Base-by-base conservation (phyloP, 2,888 invertebrate species). In the Ectemnius lituratus region DNA sequence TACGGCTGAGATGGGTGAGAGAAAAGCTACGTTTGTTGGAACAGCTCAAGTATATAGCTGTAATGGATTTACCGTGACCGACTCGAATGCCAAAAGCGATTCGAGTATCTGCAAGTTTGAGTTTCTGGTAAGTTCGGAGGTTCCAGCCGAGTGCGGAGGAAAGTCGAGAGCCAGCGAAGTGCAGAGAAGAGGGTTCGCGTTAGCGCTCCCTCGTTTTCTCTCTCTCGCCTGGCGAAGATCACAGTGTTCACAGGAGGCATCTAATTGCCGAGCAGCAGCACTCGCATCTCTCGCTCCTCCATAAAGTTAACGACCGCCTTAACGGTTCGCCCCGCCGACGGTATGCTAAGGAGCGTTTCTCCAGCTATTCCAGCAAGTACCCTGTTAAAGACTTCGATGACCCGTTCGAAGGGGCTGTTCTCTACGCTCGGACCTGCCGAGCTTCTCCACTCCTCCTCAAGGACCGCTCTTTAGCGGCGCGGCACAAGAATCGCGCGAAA, bases 231-330 rank as follows among this genome's bases (percentile, higher is more conserved):
- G 87, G 87, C 82, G 81, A 85, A 84, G 87, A 89, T 89, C 87
- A 88, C 87, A 85, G 88, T 87, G 83, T 89, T 88, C 88, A 86
- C 82, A 83, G 79, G 66, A 80, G 84, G 86, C 85, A 85, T 87
- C 88, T 88, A 88, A 89, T 89, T 88, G 87, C 89, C 85, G 87
- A 84, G 85, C 37, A 37, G 37, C 8, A 37, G 37, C 80, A 81
- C 77, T 82, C 77, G 79, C 80, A 85, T 82, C 79, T 84, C 82
- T 73, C 87, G 86, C 87, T 86, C 86, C 86, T 80, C 88, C 88
- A 88, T 89, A 89, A 90, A 89, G 81, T 89, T 90, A 90, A 90
- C 88, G 88, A 90, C 88, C 86, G 86, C 78, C 87, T 89, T 81
- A 85, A 86, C 84, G 83, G 84, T 82, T 83, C 78, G 87, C 85